Conservation (phyloP, 2,797 vertebrate species). For the Paratrypauchen microcephalus region DNA sequence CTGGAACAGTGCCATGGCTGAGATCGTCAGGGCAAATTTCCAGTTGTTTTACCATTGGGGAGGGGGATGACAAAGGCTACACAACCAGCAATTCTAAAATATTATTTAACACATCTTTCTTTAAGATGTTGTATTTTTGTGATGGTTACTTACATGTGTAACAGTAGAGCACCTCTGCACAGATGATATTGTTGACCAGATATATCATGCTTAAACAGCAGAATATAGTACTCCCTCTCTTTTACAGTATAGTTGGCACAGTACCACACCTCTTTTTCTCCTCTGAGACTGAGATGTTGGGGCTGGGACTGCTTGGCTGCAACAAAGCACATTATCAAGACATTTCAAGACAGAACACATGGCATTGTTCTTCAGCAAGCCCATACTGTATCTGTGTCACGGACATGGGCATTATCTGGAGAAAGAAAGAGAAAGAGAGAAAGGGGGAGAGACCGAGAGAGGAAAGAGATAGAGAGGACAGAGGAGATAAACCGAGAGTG, state of each 20-base stretch:
- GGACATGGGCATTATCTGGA: slow-evolving; percentile 26
- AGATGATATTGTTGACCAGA: background rate
- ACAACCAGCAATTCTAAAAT: background rate
- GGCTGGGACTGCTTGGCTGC: background rate
- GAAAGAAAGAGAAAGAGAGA: slow-evolving; percentile 14
- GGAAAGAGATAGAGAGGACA: slow-evolving; percentile 1
- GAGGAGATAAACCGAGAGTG: slow-evolving; percentile 14
- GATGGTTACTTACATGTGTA: too few species aligned
- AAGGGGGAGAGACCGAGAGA: too few species aligned
- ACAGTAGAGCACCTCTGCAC: background rate
- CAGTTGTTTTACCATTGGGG: background rate
- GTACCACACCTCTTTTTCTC: slow-evolving; percentile 1
- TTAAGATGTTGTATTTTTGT: too few species aligned
- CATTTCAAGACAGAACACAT: slow-evolving; percentile 3
- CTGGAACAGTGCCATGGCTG: background rate
- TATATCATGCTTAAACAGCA: too few species aligned
- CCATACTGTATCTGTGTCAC: slow-evolving; percentile 28
- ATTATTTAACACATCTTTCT: background rate
- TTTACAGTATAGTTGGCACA: background rate
- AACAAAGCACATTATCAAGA: slow-evolving; percentile 22
- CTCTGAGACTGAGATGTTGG: background rate
- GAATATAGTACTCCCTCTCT: background rate
- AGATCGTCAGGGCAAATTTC: slow-evolving; percentile 27
- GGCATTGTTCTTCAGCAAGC: slow-evolving; percentile 17
- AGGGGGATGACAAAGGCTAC: background rate